Percentiles rank a stretch among this genome's conserved stretches.
Evolutionary conservation across 2,113 vertebrate species (phyloP).

Genomic region (Hyla sarda): DNA sequence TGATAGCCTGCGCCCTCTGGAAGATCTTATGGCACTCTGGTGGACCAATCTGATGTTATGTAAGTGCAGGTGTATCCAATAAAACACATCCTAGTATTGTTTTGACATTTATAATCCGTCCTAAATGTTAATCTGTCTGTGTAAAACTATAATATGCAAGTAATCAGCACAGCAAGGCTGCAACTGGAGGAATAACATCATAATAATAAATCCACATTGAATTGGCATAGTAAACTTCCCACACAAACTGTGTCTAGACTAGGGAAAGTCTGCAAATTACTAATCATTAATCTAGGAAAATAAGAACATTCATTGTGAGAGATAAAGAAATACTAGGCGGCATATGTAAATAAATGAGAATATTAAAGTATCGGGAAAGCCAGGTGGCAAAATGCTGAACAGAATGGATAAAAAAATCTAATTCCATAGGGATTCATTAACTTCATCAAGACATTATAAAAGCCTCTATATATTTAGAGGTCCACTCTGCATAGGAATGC

Average conservation of each 20-base stretch:
- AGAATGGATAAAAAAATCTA: not conserved
- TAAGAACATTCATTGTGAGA: not conserved
- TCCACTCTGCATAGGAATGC: no score
- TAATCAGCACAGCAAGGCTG: not conserved
- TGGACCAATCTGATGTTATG: not conserved
- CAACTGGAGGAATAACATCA: not conserved
- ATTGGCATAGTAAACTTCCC: conserved; percentile 13
- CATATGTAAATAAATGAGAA: not conserved
- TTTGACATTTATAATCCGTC: not conserved
- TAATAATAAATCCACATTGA: conserved; percentile 26
- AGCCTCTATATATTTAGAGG: no score
- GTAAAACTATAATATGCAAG: conserved; percentile 19
- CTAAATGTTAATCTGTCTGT: conserved; percentile 6
- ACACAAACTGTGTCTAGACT: conserved; percentile 22
- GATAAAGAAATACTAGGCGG: not conserved
- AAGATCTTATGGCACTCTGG: no score
- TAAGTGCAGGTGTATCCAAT: not conserved
- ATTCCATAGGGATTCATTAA: not conserved
- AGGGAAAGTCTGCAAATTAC: conserved; percentile 8
- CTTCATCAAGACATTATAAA: not conserved
- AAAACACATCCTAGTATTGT: not conserved
- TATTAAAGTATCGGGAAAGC: not conserved
- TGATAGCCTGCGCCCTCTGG: no score
- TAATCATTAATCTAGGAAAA: conserved; percentile 12
- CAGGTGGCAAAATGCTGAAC: not conserved